phyloP scores from a whole-genome alignment of 2,888 invertebrate species.

The Lordiphosa fenestrarum region DNA sequence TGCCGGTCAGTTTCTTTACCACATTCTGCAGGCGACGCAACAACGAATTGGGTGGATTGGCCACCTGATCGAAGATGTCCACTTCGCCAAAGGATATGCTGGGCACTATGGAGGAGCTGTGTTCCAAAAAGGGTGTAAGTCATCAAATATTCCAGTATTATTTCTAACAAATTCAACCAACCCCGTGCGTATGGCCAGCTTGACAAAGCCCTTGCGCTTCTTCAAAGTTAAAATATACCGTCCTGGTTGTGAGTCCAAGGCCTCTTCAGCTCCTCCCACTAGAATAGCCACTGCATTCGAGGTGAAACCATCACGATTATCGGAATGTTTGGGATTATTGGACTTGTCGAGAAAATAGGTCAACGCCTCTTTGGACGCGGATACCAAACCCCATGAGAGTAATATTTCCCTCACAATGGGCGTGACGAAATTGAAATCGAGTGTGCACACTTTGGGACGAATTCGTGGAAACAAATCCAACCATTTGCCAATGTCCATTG shows the following conservation, averaged over 20 bases:
- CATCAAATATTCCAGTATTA: no score
- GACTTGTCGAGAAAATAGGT: constrained; percentile 78
- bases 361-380: constrained; percentile 80
- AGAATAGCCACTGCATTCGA: constrained; percentile 86
- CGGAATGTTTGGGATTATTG: constrained; percentile 71
- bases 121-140: no score
- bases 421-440: constrained; percentile 81
- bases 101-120: constrained; percentile 90
- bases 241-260: constrained; percentile 90
- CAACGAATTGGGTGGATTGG: constrained; percentile 86
- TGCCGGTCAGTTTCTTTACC: constrained; percentile 85
- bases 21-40: constrained; percentile 85
- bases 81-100: constrained; percentile 95
- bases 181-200: constrained; percentile 88
- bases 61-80: constrained; percentile 89
- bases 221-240: constrained; percentile 88
- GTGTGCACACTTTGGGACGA: constrained; percentile 84
- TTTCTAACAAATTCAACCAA: constrained; percentile 77
- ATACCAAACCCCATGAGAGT: constrained; percentile 82
- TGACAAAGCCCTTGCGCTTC: constrained; percentile 89
- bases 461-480: constrained; percentile 84
- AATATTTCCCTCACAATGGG: constrained; percentile 87
- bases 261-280: constrained; percentile 94
- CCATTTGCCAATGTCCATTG: constrained; percentile 83
- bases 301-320: constrained; percentile 77